Evolutionary conservation across 2,113 vertebrate species (phyloP).

Genomic region (Emydocephalus ijimae): DNA sequence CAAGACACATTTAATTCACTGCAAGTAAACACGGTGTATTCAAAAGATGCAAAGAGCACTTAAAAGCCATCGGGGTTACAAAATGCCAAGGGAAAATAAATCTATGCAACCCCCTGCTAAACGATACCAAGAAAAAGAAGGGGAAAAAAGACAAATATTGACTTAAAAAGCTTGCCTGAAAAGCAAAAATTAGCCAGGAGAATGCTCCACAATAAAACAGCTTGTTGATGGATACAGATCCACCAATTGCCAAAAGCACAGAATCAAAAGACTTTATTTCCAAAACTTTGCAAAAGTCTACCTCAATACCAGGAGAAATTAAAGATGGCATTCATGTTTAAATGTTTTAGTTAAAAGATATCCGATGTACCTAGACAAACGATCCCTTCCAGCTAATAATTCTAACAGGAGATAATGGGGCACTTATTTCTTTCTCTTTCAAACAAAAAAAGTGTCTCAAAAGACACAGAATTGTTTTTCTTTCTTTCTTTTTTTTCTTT

Average conservation of each 20-base stretch:
- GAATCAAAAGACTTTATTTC: neutral
- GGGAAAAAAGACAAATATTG: neutral
- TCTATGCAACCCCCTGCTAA: neutral
- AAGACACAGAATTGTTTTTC: conserved; percentile 67
- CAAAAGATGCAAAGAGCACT: neutral
- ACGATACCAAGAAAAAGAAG: neutral
- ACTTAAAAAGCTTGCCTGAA: neutral
- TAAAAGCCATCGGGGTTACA: neutral
- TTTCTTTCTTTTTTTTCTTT: no score
- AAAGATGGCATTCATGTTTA: neutral
- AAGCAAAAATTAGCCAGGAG: neutral
- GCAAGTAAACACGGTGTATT: neutral
- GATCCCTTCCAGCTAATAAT: conserved; percentile 39
- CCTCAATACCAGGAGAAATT: neutral
- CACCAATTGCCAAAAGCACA: neutral
- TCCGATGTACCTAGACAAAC: conserved; percentile 36
- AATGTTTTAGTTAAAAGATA: conserved; percentile 3
- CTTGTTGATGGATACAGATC: neutral
- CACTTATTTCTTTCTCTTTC: conserved; percentile 62
- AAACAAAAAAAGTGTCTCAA: conserved; percentile 60
- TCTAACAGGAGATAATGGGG: conserved; percentile 63
- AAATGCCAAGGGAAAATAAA: neutral
- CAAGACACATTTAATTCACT: neutral
- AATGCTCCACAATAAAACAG: neutral
- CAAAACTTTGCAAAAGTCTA: neutral